These are phyloP conservation scores for Zaprionus tsacasi DNA, from an alignment of 1,140 invertebrate genomes.

Conservation along the genomic window DNA sequence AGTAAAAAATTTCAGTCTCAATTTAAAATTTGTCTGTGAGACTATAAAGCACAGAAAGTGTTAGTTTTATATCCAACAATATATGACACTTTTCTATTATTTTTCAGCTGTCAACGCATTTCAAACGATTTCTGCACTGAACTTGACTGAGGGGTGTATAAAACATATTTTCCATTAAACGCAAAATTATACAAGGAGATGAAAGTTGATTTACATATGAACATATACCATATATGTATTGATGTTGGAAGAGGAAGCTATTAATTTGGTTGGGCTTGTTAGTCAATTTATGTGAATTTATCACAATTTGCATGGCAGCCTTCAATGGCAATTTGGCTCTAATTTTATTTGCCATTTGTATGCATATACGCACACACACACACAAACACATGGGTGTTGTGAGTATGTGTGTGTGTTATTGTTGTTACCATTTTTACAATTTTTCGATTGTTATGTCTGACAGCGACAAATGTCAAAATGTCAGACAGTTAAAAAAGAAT, in stretches of 20 bases:
- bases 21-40: not conserved
- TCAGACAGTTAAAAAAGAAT: constrained; percentile 56
- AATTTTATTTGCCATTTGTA: constrained; percentile 43
- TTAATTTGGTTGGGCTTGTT: constrained; percentile 29
- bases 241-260: constrained; percentile 9
- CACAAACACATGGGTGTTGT: not conserved
- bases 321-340: constrained; percentile 43
- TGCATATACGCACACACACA: constrained; percentile 6
- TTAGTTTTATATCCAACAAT: too few species aligned
- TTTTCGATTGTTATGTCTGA: constrained; percentile 73
- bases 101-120: not conserved
- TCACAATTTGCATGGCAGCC: constrained; percentile 35
- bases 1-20: too few species aligned
- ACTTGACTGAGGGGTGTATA: not conserved
- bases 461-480: constrained; percentile 76
- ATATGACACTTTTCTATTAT: not conserved
- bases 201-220: too few species aligned
- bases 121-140: not conserved
- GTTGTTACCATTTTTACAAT: constrained; percentile 51
- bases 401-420: constrained; percentile 5
- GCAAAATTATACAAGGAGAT: not conserved
- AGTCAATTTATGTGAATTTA: constrained; percentile 44
- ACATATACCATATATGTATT: not conserved
- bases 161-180: not conserved
- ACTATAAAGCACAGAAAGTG: too few species aligned